Base-by-base conservation (phyloP, 2,113 vertebrate genomes). In the Aegithalos caudatus region DNA sequence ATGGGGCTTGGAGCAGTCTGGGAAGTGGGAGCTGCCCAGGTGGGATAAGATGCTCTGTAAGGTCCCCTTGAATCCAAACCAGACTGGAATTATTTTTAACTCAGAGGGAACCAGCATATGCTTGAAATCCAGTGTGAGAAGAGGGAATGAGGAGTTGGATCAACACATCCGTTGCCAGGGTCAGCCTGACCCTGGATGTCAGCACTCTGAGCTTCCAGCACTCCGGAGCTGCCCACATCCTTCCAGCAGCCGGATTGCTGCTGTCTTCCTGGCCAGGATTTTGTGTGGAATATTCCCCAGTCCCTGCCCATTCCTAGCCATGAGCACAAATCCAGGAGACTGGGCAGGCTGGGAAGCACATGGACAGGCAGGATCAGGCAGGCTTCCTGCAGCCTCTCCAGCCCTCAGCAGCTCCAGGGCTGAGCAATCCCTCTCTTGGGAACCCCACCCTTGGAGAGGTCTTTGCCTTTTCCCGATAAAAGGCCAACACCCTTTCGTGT, bases 401-500 rank as follows among this genome's bases (percentile, higher is more conserved):
- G 53, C 51, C 83, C 48, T 5, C 2, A 0, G 12, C 85, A 47
- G 13, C 20, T 50, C 88, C 81, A 33, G 47, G 12, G 1, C 85
- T 86, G 83, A 92, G 94, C 54, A 92, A 90, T 40, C 76, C 71
- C 37, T 71, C 37, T 27, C 33, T 54, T 1, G 5, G 61, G 47
- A 86, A 27, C 80, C 77, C 86, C 91, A 65, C 57, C 69, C 35
- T 88, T 4, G 11, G n/a, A 76, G 73, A 82, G 40, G 31, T 47
- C 86, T 88, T 78, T 54, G 72, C 48, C 69, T 85, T 84, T 56
- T 44, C 21, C 14, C 78, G 65, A 94, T 58, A 31, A 83, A 92
- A 82, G 72, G 81, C 57, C 91, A 91, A 87, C 77, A 21, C 57
- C 81, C 58, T 88, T 79, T 45, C 1, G 0, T 53, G 73, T 29